phyloP scores from a whole-genome alignment of 1,140 invertebrate genomes.

The Bombus affinis region DNA sequence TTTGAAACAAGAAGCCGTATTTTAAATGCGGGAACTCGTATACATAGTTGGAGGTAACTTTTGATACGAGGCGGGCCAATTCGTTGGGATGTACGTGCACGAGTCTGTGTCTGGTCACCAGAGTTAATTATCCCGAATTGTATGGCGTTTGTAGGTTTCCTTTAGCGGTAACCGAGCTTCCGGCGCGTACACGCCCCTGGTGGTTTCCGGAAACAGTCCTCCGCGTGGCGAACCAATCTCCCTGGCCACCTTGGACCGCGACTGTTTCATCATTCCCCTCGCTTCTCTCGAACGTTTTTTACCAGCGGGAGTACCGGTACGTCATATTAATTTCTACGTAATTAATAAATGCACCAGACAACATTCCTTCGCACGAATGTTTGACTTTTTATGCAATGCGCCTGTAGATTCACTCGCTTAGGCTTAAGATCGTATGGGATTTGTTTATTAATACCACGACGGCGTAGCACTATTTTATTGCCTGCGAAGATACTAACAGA shows the following conservation, averaged over 20 bases:
- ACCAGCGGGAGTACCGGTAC: slow-evolving; percentile 92
- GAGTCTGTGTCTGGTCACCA: neutral
- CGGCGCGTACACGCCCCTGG: slow-evolving; percentile 79
- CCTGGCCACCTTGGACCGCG: slow-evolving; percentile 89
- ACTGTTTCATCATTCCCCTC: slow-evolving; percentile 95
- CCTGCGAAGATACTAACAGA: neutral
- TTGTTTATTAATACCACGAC: neutral
- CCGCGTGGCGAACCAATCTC: slow-evolving; percentile 87
- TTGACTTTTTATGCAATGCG: neutral
- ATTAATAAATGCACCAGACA: neutral
- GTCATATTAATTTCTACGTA: slow-evolving; percentile 7
- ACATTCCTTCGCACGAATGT: neutral
- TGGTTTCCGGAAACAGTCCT: slow-evolving; percentile 79
- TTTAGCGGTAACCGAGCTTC: slow-evolving; percentile 75
- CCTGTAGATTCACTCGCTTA: neutral
- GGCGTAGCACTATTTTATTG: neutral
- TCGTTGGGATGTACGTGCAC: neutral
- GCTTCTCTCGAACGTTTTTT: slow-evolving; percentile 92
- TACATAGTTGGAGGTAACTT: neutral
- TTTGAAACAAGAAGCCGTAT: neutral
- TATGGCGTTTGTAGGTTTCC: slow-evolving; percentile 72
- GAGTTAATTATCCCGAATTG: slow-evolving; percentile 37
- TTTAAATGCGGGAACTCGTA: neutral
- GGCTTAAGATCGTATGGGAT: neutral
- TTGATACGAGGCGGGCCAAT: neutral